Conservation (phyloP, 1,140 invertebrate species). For the Drosophila pandora region DNA sequence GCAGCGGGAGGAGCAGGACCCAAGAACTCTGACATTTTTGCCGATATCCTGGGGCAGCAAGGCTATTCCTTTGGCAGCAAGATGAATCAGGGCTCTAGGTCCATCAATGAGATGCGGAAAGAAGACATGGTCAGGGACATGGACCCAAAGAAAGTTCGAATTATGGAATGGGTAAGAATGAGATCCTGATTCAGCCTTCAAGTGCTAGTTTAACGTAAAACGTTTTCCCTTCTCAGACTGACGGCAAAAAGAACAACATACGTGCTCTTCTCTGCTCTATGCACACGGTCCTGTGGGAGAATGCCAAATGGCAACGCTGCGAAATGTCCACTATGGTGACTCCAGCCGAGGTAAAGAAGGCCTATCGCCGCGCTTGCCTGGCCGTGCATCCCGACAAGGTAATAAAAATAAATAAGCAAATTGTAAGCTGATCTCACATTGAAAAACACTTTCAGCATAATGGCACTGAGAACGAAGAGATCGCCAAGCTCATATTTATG, state of each 20-base stretch:
- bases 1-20: slow-evolving; percentile 73
- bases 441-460: slow-evolving; percentile 88
- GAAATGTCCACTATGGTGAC: slow-evolving; percentile 97
- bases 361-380: slow-evolving; percentile 97
- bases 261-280: slow-evolving; percentile 96
- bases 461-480: slow-evolving; percentile 93
- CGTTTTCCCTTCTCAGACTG: slow-evolving; percentile 86
- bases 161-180: slow-evolving; percentile 88
- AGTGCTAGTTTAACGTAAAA: neutral
- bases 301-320: slow-evolving; percentile 95
- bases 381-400: slow-evolving; percentile 99
- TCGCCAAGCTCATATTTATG: slow-evolving; percentile 99
- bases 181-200: neutral
- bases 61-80: slow-evolving; percentile 92
- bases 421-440: slow-evolving; percentile 25
- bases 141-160: slow-evolving; percentile 96
- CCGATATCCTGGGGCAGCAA: slow-evolving; percentile 94
- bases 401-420: slow-evolving; percentile 35
- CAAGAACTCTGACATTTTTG: slow-evolving; percentile 90
- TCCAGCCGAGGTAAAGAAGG: slow-evolving; percentile 96
- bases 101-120: slow-evolving; percentile 96
- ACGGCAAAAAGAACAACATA: slow-evolving; percentile 98
- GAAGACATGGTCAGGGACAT: slow-evolving; percentile 93
- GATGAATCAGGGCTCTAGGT: slow-evolving; percentile 91
- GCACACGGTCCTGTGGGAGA: slow-evolving; percentile 97